Evolutionary conservation across 2,888 invertebrate genomes (phyloP).

Genomic region (Julus scandinavius): DNA sequence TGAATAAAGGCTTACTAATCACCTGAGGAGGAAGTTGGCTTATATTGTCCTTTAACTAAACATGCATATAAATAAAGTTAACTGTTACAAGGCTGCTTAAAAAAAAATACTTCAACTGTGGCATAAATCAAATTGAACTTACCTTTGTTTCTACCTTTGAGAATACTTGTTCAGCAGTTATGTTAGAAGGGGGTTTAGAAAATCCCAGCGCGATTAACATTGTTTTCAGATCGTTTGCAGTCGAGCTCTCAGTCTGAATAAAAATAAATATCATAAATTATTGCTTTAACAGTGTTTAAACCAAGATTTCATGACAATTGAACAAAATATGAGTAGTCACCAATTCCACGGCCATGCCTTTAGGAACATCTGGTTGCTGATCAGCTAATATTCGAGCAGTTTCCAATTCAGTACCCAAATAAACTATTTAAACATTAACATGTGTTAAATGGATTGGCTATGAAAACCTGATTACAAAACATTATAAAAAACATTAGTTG

Average conservation of each 20-base stretch:
- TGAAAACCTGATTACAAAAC: neutral
- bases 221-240: slow-evolving; percentile 80
- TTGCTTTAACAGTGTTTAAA: neutral
- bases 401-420: slow-evolving; percentile 84
- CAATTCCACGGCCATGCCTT: slow-evolving; percentile 75
- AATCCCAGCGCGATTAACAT: slow-evolving; percentile 83
- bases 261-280: neutral
- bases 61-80: slow-evolving; percentile 42
- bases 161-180: slow-evolving; percentile 80
- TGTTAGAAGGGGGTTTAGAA: slow-evolving; percentile 87
- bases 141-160: slow-evolving; percentile 79
- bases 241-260: slow-evolving; percentile 81
- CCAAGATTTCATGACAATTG: neutral
- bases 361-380: slow-evolving; percentile 72
- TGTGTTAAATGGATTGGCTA: neutral
- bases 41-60: slow-evolving; percentile 65
- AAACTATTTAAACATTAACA: slow-evolving; percentile 69
- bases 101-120: neutral
- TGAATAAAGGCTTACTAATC: slow-evolving; percentile 81
- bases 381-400: slow-evolving; percentile 80
- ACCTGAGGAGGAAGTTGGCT: slow-evolving; percentile 69
- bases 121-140: slow-evolving; percentile 51
- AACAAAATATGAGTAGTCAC: slow-evolving; percentile 67
- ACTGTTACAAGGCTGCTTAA: slow-evolving; percentile 25
- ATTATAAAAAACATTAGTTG: too few species aligned